These are phyloP conservation scores for Frieseomelitta varia DNA, from an alignment of 1,140 invertebrate genomes.

Conservation along the genomic window DNA sequence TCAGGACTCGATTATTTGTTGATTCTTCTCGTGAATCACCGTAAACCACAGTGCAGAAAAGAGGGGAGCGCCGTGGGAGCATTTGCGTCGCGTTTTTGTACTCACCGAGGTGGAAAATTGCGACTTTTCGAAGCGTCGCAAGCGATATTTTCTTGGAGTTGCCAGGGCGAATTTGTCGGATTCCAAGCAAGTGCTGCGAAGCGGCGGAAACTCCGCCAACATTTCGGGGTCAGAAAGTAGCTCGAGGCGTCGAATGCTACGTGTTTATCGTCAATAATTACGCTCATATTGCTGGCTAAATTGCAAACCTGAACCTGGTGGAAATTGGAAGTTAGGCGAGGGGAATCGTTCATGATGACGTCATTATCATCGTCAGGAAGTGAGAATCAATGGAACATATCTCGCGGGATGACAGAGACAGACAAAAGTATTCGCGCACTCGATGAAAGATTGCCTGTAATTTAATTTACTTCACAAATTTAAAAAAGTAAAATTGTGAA, in stretches of 20 bases:
- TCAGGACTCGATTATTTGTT: neutral
- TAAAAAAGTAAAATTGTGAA: too few relatives aligned
- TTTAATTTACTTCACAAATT: too few relatives aligned
- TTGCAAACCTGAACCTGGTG: neutral
- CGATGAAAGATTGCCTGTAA: too few relatives aligned
- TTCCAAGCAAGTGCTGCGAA: neutral
- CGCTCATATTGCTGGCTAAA: neutral
- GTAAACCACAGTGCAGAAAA: neutral
- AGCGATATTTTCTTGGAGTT: neutral
- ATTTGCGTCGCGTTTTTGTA: neutral
- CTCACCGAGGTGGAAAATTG: neutral
- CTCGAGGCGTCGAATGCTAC: neutral
- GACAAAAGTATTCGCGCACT: too few relatives aligned
- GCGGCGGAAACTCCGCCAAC: neutral
- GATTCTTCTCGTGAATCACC: neutral
- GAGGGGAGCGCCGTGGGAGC: neutral
- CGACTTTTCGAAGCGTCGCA: neutral
- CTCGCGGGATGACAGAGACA: too few relatives aligned
- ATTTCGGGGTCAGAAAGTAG: neutral
- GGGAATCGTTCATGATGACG: too few relatives aligned
- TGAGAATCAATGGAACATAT: too few relatives aligned
- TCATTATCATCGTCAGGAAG: neutral
- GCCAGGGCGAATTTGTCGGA: neutral
- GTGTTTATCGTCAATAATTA: slow-evolving; percentile 21
- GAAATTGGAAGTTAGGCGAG: slow-evolving; percentile 9